Conservation (phyloP, 2,797 vertebrate genomes). For the Trachops cirrhosus region DNA sequence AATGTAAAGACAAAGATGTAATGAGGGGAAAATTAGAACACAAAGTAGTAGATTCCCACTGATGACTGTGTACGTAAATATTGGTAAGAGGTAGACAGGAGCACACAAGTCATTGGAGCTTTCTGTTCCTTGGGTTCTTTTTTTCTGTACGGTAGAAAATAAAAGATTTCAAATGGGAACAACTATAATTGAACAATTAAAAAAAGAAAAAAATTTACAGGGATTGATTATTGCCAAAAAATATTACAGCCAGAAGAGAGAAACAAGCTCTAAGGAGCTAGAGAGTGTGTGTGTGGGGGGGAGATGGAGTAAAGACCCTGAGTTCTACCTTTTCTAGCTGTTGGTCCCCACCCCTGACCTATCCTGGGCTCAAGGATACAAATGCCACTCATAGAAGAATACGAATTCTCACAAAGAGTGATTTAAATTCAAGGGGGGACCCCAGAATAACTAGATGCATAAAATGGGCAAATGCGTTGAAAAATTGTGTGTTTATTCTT, state of each 20-base stretch:
- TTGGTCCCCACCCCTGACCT: not conserved
- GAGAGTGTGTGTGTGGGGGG: too few relatives aligned
- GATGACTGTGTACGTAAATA: not conserved
- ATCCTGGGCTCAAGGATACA: not conserved
- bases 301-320: not conserved
- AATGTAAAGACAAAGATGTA: not conserved
- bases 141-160: not conserved
- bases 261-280: not conserved
- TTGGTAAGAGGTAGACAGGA: not conserved
- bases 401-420: not conserved
- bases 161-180: not conserved
- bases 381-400: not conserved
- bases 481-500: not conserved
- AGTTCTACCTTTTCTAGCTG: not conserved
- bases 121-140: not conserved
- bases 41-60: not conserved
- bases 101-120: not conserved
- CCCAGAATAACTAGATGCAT: not conserved
- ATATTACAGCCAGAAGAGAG: not conserved
- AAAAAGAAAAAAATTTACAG: conserved; percentile 6
- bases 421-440: not conserved
- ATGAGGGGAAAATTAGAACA: not conserved
- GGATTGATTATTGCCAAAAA: not conserved
- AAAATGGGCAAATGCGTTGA: too few relatives aligned
- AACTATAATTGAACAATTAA: too few relatives aligned